Base-by-base conservation (phyloP, 2,113 vertebrate species). In the Corapipo altera region DNA sequence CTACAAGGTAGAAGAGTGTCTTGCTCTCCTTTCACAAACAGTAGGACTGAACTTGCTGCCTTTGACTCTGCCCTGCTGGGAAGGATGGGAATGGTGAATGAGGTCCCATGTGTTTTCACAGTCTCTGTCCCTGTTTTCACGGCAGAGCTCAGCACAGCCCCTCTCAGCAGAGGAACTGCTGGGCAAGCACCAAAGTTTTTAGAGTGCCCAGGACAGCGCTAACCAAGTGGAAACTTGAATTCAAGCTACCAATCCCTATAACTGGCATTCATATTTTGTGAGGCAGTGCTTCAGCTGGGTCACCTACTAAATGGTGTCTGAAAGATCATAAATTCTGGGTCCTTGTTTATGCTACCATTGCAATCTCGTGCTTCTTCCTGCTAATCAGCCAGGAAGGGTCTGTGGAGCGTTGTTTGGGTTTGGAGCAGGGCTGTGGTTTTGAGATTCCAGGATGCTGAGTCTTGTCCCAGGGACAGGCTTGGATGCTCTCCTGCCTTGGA, bases 401-500 rank as follows among this genome's bases (percentile, higher is more conserved):
- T 78, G 72, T 35, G 43, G 39, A 93, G 61, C 2, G 2, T 94
- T 97, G 92, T 96, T 95, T 97, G 92, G 91, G 72, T 95, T 95
- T 92, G 76, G 76, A 95, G 75, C 72, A 89, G 59, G 39, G 76
- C 79, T 96, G 94, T 90, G 94, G 94, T 95, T 96, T 97, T 92
- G 57, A 86, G 92, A 93, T 95, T 97, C 91, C 91, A 84, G 69
- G 95, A 78, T 95, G 83, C 88, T 94, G 92, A 93, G 69, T 91
- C 83, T 94, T 0, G 2, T 91, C 69, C 58, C 51, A 71, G 79
- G 69, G 85, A 77, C 59, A 22, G 59, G 59, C 94, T 95, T 94
- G 92, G 88, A 93, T 93, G 59, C 26, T 92, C 59, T 93, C 64
- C 82, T 92, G 83, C 72, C 35, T 84, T 52, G 51, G 75, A 93